These are phyloP conservation scores for Luffia ferchaultella DNA, from an alignment of 2,888 invertebrate genomes.

Conservation along the genomic window DNA sequence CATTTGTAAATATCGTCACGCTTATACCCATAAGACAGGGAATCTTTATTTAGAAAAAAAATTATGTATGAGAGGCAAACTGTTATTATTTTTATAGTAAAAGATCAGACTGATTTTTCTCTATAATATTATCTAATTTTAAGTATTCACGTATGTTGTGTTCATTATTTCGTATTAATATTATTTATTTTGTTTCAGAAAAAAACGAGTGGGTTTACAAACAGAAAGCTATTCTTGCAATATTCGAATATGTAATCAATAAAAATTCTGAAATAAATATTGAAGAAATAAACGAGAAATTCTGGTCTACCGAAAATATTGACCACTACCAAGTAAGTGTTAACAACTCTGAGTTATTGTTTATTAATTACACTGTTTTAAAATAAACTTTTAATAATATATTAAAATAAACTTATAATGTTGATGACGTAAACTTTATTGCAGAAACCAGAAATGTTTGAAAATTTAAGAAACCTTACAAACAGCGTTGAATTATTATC, in stretches of 20 bases:
- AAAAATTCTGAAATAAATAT: conserved; percentile 30
- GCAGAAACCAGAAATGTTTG: conserved; percentile 32
- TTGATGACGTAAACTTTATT: conserved; percentile 13
- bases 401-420: too few relatives aligned
- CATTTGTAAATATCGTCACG: too few relatives aligned
- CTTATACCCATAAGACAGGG: too few relatives aligned
- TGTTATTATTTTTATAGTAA: too few relatives aligned
- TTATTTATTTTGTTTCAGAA: conserved; percentile 26
- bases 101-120: too few relatives aligned
- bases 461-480: conserved; percentile 26
- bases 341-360: not conserved
- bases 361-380: not conserved
- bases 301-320: conserved; percentile 28
- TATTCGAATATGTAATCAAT: conserved; percentile 54
- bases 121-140: too few relatives aligned
- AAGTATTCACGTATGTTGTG: too few relatives aligned
- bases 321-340: conserved; percentile 37
- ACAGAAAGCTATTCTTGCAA: conserved; percentile 39
- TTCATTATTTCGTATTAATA: too few relatives aligned
- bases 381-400: not conserved
- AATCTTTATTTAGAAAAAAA: too few relatives aligned
- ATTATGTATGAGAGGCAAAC: too few relatives aligned
- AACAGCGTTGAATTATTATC: conserved; percentile 29
- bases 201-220: conserved; percentile 36
- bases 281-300: conserved; percentile 30